These are phyloP conservation scores for Brotula barbata DNA, from an alignment of 2,797 vertebrate genomes.

Conservation along the genomic window DNA sequence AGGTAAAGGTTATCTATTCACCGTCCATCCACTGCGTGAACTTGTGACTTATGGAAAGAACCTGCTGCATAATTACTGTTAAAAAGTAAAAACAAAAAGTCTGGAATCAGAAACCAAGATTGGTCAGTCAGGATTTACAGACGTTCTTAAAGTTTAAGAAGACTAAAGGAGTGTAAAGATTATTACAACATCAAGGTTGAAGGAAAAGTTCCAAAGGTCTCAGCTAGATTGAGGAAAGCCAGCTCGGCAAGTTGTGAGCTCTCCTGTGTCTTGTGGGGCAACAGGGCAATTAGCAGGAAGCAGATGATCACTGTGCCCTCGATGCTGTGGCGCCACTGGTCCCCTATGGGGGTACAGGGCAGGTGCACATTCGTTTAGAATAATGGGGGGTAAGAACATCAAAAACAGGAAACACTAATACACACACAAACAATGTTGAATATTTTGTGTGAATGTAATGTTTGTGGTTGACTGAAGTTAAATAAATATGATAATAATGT, in stretches of 20 bases:
- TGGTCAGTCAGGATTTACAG: too few species aligned
- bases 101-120: background rate
- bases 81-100: too few species aligned
- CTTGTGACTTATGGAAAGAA: background rate
- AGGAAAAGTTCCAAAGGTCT: slow-evolving; percentile 41
- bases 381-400: slow-evolving; percentile 61
- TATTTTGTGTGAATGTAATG: too few species aligned
- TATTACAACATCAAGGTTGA: slow-evolving; percentile 7
- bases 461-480: too few species aligned
- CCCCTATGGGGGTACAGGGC: slow-evolving; percentile 76
- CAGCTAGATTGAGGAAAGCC: slow-evolving; percentile 47
- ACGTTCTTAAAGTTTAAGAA: too few species aligned
- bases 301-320: slow-evolving; percentile 79
- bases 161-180: too few species aligned
- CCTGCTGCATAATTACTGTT: too few species aligned
- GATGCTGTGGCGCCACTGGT: slow-evolving; percentile 77
- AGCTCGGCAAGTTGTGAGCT: slow-evolving; percentile 38
- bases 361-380: slow-evolving; percentile 80
- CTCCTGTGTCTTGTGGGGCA: slow-evolving; percentile 71
- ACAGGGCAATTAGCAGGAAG: slow-evolving; percentile 80
- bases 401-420: slow-evolving; percentile 38
- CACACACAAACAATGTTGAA: slow-evolving; percentile 31
- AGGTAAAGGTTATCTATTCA: background rate
- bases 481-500: too few species aligned
- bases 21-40: too few species aligned